Percentiles rank a stretch among this genome's conserved stretches.
Evolutionary conservation across 2,113 vertebrate species (phyloP).

Genomic region (pig (Sus scrofa)): T2T-Sscrofa CM000829.6:24439501-24440000

Average conservation of each 20-base stretch:
- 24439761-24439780: not conserved
- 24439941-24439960: not conserved
- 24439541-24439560: constrained; percentile 70
- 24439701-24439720: not conserved
- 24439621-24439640: not conserved
- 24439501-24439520: constrained; percentile 67
- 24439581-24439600: constrained; percentile 45
- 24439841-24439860: not conserved
- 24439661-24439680: constrained; percentile 29
- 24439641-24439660: constrained; percentile 15
- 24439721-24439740: not conserved
- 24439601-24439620: constrained; percentile 40
- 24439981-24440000: not conserved
- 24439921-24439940: not conserved
- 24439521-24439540: constrained; percentile 76
- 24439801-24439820: accelerated
- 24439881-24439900: not conserved
- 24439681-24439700: not conserved
- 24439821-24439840: not conserved
- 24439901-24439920: not conserved
- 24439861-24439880: not conserved
- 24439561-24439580: not conserved
- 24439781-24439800: not conserved
- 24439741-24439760: not conserved
- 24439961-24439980: not conserved